A percentile compares a stretch with the other conserved stretches of the same genome.
Conservation (phyloP, 2,888 invertebrate genomes). For the Microctonus brassicae region DNA sequence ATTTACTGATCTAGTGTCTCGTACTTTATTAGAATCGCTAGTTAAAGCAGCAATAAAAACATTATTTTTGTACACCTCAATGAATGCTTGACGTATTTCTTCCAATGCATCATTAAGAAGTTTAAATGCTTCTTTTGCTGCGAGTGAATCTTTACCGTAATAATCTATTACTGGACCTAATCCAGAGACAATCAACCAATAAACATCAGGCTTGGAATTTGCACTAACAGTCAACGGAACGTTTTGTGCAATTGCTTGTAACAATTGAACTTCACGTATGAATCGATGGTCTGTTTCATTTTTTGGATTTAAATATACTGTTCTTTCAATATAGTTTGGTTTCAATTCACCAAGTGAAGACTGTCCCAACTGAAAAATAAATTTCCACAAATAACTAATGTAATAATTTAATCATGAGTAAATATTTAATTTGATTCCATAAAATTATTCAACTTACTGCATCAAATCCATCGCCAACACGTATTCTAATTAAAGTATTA, state of each 20-base stretch:
- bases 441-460: slow-evolving; percentile 72
- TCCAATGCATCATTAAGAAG: slow-evolving; percentile 72
- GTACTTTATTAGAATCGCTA: slow-evolving; percentile 75
- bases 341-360: slow-evolving; percentile 66
- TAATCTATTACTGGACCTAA: slow-evolving; percentile 76
- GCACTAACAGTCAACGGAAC: slow-evolving; percentile 70
- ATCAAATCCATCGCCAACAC: slow-evolving; percentile 75
- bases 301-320: slow-evolving; percentile 53
- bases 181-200: slow-evolving; percentile 76
- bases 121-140: slow-evolving; percentile 76
- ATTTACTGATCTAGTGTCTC: slow-evolving; percentile 54
- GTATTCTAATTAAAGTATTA: slow-evolving; percentile 76
- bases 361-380: slow-evolving; percentile 60
- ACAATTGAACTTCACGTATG: slow-evolving; percentile 74
- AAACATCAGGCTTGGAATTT: slow-evolving; percentile 76
- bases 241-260: slow-evolving; percentile 74
- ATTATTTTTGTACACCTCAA: slow-evolving; percentile 65
- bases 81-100: slow-evolving; percentile 62
- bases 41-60: slow-evolving; percentile 77
- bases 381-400: slow-evolving; percentile 10
- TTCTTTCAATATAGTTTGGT: slow-evolving; percentile 58
- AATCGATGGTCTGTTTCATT: slow-evolving; percentile 76
- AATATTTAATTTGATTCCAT: not conserved
- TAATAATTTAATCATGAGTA: not conserved
- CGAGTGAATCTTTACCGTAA: slow-evolving; percentile 77